Percentiles rank a stretch among this genome's conserved stretches.
These are phyloP conservation scores for Epinotia bilunana DNA, from an alignment of 2,888 invertebrate species.

Conservation along the genomic window DNA sequence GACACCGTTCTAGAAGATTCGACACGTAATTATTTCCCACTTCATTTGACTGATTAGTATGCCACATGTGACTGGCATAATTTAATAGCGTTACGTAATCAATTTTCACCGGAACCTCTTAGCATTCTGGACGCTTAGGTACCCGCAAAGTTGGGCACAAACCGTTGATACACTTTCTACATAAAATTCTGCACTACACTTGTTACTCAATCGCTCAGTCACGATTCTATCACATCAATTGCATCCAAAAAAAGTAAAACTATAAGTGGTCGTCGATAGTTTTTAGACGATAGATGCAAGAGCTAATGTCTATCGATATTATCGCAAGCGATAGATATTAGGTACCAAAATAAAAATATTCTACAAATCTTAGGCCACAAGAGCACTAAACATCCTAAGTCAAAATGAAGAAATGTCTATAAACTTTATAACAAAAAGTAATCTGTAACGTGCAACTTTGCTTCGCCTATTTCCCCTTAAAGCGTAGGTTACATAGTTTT, in stretches of 20 bases:
- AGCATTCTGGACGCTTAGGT: conserved; percentile 65
- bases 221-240: not conserved
- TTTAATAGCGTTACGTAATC: conserved; percentile 57
- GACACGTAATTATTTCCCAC: not conserved
- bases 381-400: no score
- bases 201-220: not conserved
- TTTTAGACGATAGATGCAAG: no score
- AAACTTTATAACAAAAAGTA: no score
- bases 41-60: conserved; percentile 25
- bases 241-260: not conserved
- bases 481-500: no score
- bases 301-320: no score
- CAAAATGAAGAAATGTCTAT: no score
- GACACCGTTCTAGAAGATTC: not conserved
- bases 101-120: conserved; percentile 77
- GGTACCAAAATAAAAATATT: no score
- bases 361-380: no score
- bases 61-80: conserved; percentile 23
- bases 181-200: conserved; percentile 4
- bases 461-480: no score
- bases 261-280: no score
- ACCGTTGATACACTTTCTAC: conserved; percentile 34
- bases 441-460: no score
- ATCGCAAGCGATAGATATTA: no score
- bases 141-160: conserved; percentile 36